Evolutionary conservation across 1,140 invertebrate genomes (phyloP).

Genomic region (Apis florea): DNA sequence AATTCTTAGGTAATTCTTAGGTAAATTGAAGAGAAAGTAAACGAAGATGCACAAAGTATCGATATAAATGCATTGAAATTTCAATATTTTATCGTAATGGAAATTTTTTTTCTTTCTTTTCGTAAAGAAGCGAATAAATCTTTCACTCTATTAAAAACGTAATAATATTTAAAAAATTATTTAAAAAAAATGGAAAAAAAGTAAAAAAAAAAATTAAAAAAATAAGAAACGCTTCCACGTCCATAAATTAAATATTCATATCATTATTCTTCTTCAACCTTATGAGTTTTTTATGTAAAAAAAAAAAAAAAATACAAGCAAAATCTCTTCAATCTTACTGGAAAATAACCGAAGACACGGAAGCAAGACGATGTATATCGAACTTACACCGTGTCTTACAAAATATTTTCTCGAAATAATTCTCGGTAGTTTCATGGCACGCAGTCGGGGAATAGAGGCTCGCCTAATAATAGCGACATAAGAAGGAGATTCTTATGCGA

Average conservation of each 20-base stretch:
- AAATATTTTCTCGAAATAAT: conserved; percentile 31
- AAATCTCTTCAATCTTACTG: background rate
- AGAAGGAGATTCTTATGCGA: background rate
- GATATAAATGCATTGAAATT: too few relatives aligned
- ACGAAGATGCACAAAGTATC: too few relatives aligned
- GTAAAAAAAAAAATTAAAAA: background rate
- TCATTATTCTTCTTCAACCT: too few relatives aligned
- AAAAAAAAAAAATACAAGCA: background rate
- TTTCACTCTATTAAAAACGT: too few relatives aligned
- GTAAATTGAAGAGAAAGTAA: too few relatives aligned
- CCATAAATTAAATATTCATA: too few relatives aligned
- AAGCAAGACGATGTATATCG: background rate
- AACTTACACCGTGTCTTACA: background rate
- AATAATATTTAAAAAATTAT: too few relatives aligned
- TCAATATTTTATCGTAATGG: too few relatives aligned
- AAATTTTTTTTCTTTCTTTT: too few relatives aligned
- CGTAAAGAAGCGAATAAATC: too few relatives aligned
- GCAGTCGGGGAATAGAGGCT: background rate
- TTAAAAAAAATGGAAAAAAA: background rate
- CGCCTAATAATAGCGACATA: conserved; percentile 31
- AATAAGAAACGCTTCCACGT: too few relatives aligned
- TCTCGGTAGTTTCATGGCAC: background rate
- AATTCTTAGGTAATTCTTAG: too few relatives aligned
- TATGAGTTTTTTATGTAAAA: background rate
- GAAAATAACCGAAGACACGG: background rate